Base-by-base conservation (phyloP, 2,888 invertebrate species). In the Microchrysa polita region DNA sequence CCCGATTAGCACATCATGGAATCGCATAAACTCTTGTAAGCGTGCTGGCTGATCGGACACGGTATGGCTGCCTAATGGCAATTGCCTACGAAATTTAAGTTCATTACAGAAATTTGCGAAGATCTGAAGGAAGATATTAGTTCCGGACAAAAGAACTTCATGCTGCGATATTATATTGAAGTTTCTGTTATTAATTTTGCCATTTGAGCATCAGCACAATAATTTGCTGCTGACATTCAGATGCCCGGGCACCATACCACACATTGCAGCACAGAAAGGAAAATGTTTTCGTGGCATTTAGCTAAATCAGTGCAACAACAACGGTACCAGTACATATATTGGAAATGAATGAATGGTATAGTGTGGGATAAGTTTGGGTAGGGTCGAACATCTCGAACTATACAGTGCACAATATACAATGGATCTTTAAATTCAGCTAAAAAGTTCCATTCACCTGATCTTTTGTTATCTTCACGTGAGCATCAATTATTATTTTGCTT, bases 271-370 rank as follows among this genome's bases (percentile, higher is more conserved):
- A 7, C 27, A 16, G 34, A 44, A 40, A n/a, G 16, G 55, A 23
- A 69, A 69, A 55, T 57, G 23, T 34, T 69, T 57, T 55, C 69
- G 18, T 69, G 40, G 55, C 69, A 69, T 69, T 69, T 57, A 42
- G 69, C 34, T 40, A 57, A 69, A 69, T 69, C 69, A 57, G 57
- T 69, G 55, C 53, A 69, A 5, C 48, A n/a, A n/a, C n/a, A n/a
- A n/a, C n/a, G n/a, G n/a, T n/a, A n/a, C n/a, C n/a, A n/a, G n/a
- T n/a, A n/a, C 23, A n/a, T 10, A 10, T 48, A 48, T 48, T 48
- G 10, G 16, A n/a, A 48, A 48, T 48, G 14, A 48, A n/a, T 7
- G 34, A 55, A 22, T 53, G 22, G 44, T n/a, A n/a, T n/a, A 5
- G 9, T 40, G 61, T 16, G 61, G 40, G 14, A 27, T 18, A 2